These are phyloP conservation scores for Enteromius mattozi DNA, from an alignment of 2,797 vertebrate species.

Conservation along the genomic window DNA sequence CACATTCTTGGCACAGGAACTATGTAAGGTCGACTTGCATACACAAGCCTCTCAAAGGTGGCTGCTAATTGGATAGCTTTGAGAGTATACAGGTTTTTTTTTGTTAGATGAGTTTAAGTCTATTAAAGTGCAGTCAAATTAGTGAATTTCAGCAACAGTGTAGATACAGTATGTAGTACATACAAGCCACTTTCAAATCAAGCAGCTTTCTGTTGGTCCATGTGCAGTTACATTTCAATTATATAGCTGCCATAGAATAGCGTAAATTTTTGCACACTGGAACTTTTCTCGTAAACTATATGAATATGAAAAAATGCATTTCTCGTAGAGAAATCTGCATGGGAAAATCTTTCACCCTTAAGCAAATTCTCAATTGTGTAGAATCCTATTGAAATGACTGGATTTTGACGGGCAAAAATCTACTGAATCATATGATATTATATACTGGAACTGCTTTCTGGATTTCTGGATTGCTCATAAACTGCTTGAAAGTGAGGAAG, in stretches of 20 bases:
- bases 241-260: not conserved
- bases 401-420: not conserved
- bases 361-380: no score
- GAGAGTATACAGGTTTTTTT: not conserved
- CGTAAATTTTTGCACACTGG: no score
- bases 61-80: conserved; percentile 51
- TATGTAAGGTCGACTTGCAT: conserved; percentile 35
- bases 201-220: not conserved
- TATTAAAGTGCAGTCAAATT: not conserved
- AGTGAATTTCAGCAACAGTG: not conserved
- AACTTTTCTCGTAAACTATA: no score
- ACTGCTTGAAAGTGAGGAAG: not conserved
- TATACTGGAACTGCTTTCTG: not conserved
- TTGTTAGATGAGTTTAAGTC: not conserved
- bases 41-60: conserved; percentile 20
- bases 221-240: not conserved
- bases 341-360: no score
- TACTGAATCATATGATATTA: not conserved
- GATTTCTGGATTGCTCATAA: not conserved
- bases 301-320: no score
- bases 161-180: not conserved
- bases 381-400: not conserved
- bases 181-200: not conserved
- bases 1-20: conserved; percentile 63
- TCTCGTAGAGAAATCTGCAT: no score